Conservation (phyloP, 1,140 invertebrate genomes). For the Drosophila kanapiae region DNA sequence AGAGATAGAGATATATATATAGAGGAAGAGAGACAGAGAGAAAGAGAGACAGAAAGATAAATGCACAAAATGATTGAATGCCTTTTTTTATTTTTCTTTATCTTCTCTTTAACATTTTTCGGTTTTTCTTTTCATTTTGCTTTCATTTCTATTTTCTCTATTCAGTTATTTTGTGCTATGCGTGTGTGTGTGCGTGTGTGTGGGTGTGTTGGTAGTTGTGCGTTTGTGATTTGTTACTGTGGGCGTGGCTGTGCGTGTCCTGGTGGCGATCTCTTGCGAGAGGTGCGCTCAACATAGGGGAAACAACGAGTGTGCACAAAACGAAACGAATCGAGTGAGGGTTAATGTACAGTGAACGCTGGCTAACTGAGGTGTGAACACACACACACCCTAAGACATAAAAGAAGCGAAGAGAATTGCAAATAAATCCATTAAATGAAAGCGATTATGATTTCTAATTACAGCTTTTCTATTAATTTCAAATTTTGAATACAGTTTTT, state of each 20-base stretch:
- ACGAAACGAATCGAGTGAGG: constrained; percentile 3
- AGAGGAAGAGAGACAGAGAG: constrained; percentile 41
- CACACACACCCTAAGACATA: neutral
- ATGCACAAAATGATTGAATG: constrained; percentile 77
- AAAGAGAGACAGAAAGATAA: constrained; percentile 74
- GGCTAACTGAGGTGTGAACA: constrained; percentile 4
- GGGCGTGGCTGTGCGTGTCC: neutral
- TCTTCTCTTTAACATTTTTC: constrained; percentile 30
- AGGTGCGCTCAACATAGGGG: constrained; percentile 25
- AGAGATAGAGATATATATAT: constrained; percentile 31
- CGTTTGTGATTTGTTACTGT: constrained; percentile 1
- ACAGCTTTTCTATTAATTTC: neutral
- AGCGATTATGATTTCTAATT: neutral
- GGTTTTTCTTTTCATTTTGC: constrained; percentile 27
- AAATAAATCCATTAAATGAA: neutral
- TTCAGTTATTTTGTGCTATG: constrained; percentile 35
- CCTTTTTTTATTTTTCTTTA: constrained; percentile 12
- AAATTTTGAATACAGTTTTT: neutral
- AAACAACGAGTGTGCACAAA: constrained; percentile 30
- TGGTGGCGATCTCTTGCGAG: constrained; percentile 28
- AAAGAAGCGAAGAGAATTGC: neutral
- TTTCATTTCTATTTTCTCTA: constrained; percentile 30
- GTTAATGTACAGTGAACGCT: constrained; percentile 31
- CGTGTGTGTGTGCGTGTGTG: constrained; percentile 11
- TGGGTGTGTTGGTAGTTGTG: constrained; percentile 26